These are phyloP conservation scores for Colossoma macropomum DNA, from an alignment of 2,113 vertebrate genomes.

Conservation along the genomic window DNA sequence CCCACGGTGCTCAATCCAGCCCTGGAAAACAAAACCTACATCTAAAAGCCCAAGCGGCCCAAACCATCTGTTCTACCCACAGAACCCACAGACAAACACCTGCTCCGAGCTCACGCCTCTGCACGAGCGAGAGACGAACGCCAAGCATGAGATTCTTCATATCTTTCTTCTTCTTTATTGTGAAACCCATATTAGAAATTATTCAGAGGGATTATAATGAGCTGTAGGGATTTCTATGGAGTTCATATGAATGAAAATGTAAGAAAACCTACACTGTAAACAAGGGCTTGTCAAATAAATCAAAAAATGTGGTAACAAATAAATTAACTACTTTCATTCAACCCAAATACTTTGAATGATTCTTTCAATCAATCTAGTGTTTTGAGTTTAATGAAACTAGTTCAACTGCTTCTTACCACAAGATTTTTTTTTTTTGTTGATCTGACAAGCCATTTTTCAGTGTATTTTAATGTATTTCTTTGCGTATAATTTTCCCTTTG, in stretches of 20 bases:
- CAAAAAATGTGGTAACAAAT: no score
- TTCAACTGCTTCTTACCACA: no score
- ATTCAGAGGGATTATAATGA: not conserved
- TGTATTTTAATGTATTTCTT: no score
- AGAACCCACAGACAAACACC: not conserved
- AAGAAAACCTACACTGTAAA: not conserved
- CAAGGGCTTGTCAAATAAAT: no score
- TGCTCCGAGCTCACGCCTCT: not conserved
- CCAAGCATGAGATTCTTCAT: no score
- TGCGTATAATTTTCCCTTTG: no score
- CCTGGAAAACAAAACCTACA: not conserved
- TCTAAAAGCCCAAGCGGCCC: not conserved
- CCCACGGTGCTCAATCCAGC: not conserved
- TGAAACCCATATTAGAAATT: not conserved
- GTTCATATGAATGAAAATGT: not conserved
- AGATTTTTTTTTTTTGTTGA: no score
- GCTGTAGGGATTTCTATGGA: not conserved
- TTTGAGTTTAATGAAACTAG: no score
- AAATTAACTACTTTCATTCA: no score
- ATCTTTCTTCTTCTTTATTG: not conserved
- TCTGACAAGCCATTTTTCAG: no score
- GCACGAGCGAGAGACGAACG: not conserved
- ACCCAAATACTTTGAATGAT: no score
- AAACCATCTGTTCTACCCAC: slow-evolving; percentile 14
- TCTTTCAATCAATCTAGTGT: no score